Percentiles rank a stretch among this genome's conserved stretches.
phyloP scores from a whole-genome alignment of 2,888 invertebrate genomes.

The Campaea margaritaria region DNA sequence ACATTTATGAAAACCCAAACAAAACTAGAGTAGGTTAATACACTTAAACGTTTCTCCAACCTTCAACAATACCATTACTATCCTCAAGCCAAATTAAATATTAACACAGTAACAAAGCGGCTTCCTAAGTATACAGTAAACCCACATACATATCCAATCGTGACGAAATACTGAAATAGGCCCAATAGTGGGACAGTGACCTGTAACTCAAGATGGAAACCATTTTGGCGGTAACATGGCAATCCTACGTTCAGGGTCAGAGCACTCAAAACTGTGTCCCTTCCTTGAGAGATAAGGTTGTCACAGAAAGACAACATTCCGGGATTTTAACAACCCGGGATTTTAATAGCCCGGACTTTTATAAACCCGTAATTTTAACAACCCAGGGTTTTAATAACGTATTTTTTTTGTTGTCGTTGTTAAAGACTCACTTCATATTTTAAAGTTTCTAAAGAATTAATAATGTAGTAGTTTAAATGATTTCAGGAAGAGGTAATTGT shows the following conservation, averaged over 20 bases:
- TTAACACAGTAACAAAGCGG: slow-evolving; percentile 2
- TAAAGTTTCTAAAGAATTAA: too few relatives aligned
- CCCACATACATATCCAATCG: slow-evolving; percentile 22
- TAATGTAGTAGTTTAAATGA: too few relatives aligned
- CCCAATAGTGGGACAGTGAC: slow-evolving; percentile 20
- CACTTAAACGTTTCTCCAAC: neutral
- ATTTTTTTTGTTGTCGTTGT: too few relatives aligned
- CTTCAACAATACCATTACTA: neutral
- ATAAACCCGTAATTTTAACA: too few relatives aligned
- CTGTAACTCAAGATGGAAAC: slow-evolving; percentile 19
- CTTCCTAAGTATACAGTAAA: slow-evolving; percentile 10
- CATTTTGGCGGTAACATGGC: slow-evolving; percentile 28
- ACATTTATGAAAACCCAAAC: too few relatives aligned
- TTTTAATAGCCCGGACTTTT: too few relatives aligned
- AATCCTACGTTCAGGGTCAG: slow-evolving; percentile 27
- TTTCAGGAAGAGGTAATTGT: too few relatives aligned
- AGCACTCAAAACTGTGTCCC: slow-evolving; percentile 25
- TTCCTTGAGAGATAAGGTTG: slow-evolving; percentile 17
- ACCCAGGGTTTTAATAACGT: too few relatives aligned
- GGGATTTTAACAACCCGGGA: neutral
- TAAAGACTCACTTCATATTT: too few relatives aligned
- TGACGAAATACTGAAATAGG: slow-evolving; percentile 18
- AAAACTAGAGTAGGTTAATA: neutral
- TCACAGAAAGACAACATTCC: neutral
- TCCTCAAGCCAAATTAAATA: slow-evolving; percentile 9